phyloP scores from a whole-genome alignment of 2,888 invertebrate species.

The Clitarchus hookeri region DNA sequence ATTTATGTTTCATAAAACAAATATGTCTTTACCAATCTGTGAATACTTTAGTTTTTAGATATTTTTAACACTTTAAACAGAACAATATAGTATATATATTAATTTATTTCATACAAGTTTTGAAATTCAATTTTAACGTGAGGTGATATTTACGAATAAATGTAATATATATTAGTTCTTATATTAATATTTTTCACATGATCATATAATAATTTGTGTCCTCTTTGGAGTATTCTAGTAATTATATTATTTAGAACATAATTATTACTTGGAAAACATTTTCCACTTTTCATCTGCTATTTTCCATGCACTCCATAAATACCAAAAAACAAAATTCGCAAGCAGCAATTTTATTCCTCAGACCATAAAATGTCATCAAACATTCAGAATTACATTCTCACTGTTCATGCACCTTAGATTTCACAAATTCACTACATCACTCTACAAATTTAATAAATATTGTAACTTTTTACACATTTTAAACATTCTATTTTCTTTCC shows the following conservation, averaged over 20 bases:
- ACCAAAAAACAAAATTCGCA: neutral
- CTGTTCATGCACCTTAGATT: neutral
- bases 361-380: neutral
- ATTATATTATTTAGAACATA: slow-evolving; percentile 22
- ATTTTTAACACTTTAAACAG: slow-evolving; percentile 34
- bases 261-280: slow-evolving; percentile 21
- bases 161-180: slow-evolving; percentile 26
- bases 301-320: slow-evolving; percentile 4
- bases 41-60: slow-evolving; percentile 11
- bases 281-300: neutral
- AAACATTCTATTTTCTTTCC: neutral
- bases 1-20: neutral
- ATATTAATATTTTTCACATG: slow-evolving; percentile 31
- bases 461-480: neutral
- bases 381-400: slow-evolving; percentile 5
- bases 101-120: slow-evolving; percentile 25
- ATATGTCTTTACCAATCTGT: slow-evolving; percentile 11
- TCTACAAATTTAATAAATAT: slow-evolving; percentile 11
- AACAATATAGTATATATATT: slow-evolving; percentile 35
- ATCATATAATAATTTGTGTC: neutral
- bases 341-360: neutral
- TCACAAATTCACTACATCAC: slow-evolving; percentile 24
- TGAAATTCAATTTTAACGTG: slow-evolving; percentile 25
- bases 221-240: slow-evolving; percentile 24
- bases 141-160: slow-evolving; percentile 32